Evolutionary conservation across 2,113 vertebrate genomes (phyloP), one percentile per base, ranked within the genome.

Genomic region (Epinephelus cyanopodus): DNA sequence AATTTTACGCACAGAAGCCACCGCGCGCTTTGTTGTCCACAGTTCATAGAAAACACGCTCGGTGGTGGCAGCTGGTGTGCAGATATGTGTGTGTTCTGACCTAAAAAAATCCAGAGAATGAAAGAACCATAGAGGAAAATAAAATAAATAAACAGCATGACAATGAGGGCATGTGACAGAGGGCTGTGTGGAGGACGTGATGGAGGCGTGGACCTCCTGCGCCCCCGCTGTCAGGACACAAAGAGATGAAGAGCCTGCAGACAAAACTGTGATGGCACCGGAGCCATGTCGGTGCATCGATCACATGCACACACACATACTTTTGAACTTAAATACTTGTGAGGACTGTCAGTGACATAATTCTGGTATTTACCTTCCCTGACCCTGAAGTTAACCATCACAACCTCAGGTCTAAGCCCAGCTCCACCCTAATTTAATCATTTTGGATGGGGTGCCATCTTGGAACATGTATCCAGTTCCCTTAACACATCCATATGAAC

Each of bases 151-250:
- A 29, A 37, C 6, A 6, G 57, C n/a, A 39, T 60, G 67, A 88
- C 68, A 83, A 81, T 37, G 62, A 69, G 18, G 1, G 33, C 85
- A 63, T 83, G 77, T 80, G 86, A 82, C 65, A 75, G 61, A 73
- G 61, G 77, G 50, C 69, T 81, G 87, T 4, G 19, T 13, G 45
- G 76, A 75, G 63, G 69, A 79, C 11, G 62, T 88, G 90, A 75
- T 68, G 11, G 82, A 87, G 81, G 77, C 83, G 21, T 89, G 92
- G 74, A 83, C 89, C 73, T 39, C 73, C 67, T 58, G 48, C 60
- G 68, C 54, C n/a, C 57, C 18, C 6, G 63, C 81, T 74, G 79
- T 75, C 72, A 54, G 60, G 66, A 72, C 60, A 72, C 70, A 85
- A 77, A 85, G 33, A 85, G 10, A 83, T 33, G 60, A 82, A 78